Percentiles rank a stretch among this genome's conserved stretches.
Conservation (phyloP, 1,140 invertebrate genomes). For the Ladona fulva region DNA sequence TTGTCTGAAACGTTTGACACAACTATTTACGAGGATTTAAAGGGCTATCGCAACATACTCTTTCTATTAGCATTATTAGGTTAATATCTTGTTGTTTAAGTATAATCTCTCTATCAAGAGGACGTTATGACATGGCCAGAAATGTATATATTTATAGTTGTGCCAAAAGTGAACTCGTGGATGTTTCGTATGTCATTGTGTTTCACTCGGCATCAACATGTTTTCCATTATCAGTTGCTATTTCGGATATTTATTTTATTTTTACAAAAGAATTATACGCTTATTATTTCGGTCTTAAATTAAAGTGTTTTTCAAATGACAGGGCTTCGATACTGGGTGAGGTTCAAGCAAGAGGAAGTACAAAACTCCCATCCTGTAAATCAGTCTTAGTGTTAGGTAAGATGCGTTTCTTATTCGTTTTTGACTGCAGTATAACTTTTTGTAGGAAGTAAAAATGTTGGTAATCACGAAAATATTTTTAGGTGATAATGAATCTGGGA, state of each 20-base stretch:
- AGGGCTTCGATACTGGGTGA: conserved; percentile 90
- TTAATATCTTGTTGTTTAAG: too few species aligned
- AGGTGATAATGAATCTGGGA: conserved; percentile 93
- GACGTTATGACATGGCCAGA: too few species aligned
- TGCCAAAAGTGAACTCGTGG: too few species aligned
- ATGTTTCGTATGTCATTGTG: conserved; percentile 29
- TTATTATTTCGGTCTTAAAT: background rate
- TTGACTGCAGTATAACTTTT: background rate
- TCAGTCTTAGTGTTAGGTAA: conserved; percentile 80
- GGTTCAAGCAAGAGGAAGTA: conserved; percentile 87
- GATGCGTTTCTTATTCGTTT: conserved; percentile 19
- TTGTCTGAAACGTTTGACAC: too few species aligned
- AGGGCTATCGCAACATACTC: too few species aligned
- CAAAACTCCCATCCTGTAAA: conserved; percentile 87
- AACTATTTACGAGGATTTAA: too few species aligned
- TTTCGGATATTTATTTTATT: background rate
- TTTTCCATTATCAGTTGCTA: background rate
- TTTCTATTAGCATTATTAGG: too few species aligned
- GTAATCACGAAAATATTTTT: conserved; percentile 20
- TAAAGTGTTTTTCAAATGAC: conserved; percentile 17
- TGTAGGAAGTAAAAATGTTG: background rate
- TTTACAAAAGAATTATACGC: background rate
- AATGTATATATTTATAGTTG: too few species aligned
- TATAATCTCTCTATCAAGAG: too few species aligned
- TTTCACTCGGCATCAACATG: conserved; percentile 39